Base-by-base conservation (phyloP, 2,888 invertebrate species). In the Elmis aenea region DNA sequence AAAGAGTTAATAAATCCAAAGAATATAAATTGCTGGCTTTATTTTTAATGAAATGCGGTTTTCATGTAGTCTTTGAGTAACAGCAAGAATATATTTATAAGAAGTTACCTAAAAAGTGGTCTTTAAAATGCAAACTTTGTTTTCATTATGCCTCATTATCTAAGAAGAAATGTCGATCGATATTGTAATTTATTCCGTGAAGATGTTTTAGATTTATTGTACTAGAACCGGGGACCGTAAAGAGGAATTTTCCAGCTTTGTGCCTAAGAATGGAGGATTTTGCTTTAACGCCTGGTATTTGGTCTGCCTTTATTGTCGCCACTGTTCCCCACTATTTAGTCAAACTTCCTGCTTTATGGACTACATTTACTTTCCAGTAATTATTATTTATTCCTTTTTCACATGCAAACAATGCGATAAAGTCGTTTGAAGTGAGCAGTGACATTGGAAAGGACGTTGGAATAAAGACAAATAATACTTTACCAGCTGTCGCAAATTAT, bases 121-220 rank as follows among this genome's bases (percentile, higher is more conserved):
- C 14, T 20, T 28, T 24, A 29, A 23, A 29, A 35, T 28, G 35
- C 29, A 29, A 35, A 29, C 29, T 35, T 34, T 24, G 15, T 34
- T 26, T 34, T 34, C 33, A 27, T 27, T 25, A 28, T 23, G 35
- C 27, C 25, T 12, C 12, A 18, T 6, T 11, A 10, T 25, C 21
- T 21, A 3, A 3, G 25, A 5, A 25, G 3, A 5, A 29, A 11
- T 18, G 13, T 29, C 20, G 42, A 45, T 47, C 45, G 33, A 45
- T 47, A 36, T 9, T 24, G 42, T 47, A 47, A 47, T 47, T 42
- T 47, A 47, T 45, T 45, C 36, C 22, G 33, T 24, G 34, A 34
- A 42, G 37, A 45, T 42, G 42, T 42, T 42, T 40, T 39, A 40
- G 39, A 47, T 47, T 47, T 45, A 42, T 45, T 42, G 42, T 47